A percentile compares a stretch with the other conserved stretches of the same genome.
phyloP scores from a whole-genome alignment of 2,888 invertebrate genomes.

The Athrips mouffetella region DNA sequence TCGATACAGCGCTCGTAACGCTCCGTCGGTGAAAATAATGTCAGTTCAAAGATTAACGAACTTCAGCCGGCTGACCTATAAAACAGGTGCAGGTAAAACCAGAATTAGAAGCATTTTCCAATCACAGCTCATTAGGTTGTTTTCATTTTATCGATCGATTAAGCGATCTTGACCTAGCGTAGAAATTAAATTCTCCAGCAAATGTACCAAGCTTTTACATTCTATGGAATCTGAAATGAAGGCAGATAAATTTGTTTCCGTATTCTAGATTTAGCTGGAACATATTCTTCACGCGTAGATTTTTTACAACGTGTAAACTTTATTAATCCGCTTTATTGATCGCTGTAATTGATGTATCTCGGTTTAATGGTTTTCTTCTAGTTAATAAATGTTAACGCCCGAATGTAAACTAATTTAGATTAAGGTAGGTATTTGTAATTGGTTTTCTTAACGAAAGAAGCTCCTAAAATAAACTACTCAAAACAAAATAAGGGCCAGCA shows the following conservation, averaged over 20 bases:
- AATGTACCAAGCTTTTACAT: not conserved
- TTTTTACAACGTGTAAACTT: not conserved
- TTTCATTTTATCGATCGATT: constrained; percentile 7
- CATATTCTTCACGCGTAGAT: not conserved
- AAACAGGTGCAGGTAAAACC: constrained; percentile 52
- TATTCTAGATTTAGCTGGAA: not conserved
- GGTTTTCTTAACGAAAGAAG: too few relatives aligned
- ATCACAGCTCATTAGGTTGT: constrained; percentile 7
- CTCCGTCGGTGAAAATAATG: constrained; percentile 71
- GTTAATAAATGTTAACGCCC: too few relatives aligned
- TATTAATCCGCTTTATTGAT: not conserved
- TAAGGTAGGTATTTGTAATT: too few relatives aligned
- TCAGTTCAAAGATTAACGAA: constrained; percentile 76
- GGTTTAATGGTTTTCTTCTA: not conserved
- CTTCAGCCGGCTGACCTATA: constrained; percentile 73
- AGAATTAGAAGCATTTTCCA: constrained; percentile 19
- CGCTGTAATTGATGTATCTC: not conserved
- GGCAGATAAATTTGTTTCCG: too few relatives aligned
- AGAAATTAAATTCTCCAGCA: not conserved
- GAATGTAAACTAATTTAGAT: too few relatives aligned
- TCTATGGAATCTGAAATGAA: too few relatives aligned
- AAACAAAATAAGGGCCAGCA: too few relatives aligned
- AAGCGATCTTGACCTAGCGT: constrained; percentile 4
- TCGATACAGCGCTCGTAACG: constrained; percentile 65
- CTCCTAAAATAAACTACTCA: too few relatives aligned